These are phyloP conservation scores for Ceraclea dissimilis DNA, from an alignment of 2,888 invertebrate species.

Conservation along the genomic window DNA sequence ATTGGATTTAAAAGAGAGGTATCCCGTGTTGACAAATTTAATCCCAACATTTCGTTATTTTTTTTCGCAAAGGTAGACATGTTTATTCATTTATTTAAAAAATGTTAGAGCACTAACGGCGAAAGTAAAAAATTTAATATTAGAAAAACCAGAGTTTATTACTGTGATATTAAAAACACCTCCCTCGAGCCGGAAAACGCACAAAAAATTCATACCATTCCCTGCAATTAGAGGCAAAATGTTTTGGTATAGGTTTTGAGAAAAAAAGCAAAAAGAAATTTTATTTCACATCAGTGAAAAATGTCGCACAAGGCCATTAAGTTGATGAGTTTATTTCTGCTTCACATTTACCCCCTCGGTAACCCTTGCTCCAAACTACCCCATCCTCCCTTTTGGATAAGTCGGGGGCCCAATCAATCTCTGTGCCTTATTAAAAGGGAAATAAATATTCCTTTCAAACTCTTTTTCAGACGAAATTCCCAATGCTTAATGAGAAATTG, in stretches of 20 bases:
- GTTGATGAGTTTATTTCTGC: slow-evolving; percentile 26
- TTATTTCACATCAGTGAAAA: slow-evolving; percentile 24
- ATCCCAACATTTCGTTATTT: no score
- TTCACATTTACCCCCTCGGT: slow-evolving; percentile 13
- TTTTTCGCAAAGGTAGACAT: no score
- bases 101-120: no score
- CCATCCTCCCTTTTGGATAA: neutral
- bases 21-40: no score
- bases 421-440: slow-evolving; percentile 3
- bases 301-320: slow-evolving; percentile 25
- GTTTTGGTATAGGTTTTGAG: neutral
- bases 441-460: slow-evolving; percentile 2
- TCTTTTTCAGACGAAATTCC: neutral
- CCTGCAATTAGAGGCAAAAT: slow-evolving; percentile 22
- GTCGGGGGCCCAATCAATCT: slow-evolving; percentile 1
- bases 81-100: no score
- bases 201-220: no score
- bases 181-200: no score
- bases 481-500: neutral
- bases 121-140: no score
- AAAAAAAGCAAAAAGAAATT: slow-evolving; percentile 14
- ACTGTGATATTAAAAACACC: no score
- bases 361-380: neutral
- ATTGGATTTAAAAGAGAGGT: slow-evolving; percentile 7
- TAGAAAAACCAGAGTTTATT: no score